phyloP scores from a whole-genome alignment of 2,888 invertebrate genomes.

The Chelonus formosanus region DNA sequence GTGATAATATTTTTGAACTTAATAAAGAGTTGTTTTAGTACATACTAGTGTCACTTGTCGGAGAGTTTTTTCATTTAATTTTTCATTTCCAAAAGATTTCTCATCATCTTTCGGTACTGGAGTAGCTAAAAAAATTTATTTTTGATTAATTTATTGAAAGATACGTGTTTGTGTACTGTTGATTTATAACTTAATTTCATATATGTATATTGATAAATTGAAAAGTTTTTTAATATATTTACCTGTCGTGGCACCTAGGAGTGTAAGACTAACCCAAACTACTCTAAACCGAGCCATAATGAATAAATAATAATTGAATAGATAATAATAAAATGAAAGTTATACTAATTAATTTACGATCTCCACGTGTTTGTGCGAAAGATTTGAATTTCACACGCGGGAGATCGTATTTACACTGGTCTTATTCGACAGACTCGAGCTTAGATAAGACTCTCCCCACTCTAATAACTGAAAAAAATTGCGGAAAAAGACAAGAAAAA shows the following conservation, averaged over 20 bases:
- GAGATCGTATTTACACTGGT: conserved; percentile 17
- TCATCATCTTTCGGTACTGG: background rate
- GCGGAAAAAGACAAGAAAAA: no score
- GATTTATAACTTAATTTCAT: no score
- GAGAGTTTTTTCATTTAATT: conserved; percentile 43
- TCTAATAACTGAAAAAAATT: background rate
- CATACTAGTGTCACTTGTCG: conserved; percentile 53
- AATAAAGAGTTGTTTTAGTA: conserved; percentile 1
- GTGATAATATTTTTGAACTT: no score
- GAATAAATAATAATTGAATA: background rate
- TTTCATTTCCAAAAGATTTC: conserved; percentile 11
- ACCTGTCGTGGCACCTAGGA: no score
- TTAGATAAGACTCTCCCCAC: conserved; percentile 27
- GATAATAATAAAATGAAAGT: background rate
- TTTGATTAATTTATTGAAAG: no score
- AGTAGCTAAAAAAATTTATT: background rate
- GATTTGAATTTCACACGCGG: conserved; percentile 17
- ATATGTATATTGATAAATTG: no score
- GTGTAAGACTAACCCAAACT: no score
- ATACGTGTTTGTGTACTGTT: no score
- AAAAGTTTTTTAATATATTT: no score
- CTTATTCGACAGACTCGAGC: conserved; percentile 3
- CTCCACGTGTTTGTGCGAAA: conserved; percentile 7
- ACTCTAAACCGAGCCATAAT: background rate
- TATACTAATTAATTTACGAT: background rate